phyloP scores from a whole-genome alignment of 2,113 vertebrate genomes.

The Anarhynchus alexandrinus region DNA sequence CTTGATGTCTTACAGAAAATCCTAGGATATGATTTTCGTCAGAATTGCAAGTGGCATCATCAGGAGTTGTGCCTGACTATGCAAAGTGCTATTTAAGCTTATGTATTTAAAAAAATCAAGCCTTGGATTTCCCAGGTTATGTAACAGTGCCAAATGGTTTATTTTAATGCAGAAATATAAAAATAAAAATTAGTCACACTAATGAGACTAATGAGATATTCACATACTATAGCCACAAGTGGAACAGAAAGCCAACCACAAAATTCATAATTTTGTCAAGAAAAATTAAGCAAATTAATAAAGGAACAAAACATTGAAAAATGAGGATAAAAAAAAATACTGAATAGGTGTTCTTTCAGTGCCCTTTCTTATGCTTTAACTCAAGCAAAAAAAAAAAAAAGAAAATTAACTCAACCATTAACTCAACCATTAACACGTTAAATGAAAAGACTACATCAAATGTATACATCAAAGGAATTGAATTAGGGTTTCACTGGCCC shows the following conservation, averaged over 20 bases:
- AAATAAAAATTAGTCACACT: not conserved
- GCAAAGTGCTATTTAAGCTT: not conserved
- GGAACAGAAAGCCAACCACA: accelerated
- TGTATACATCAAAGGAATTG: not conserved
- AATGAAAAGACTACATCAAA: not conserved
- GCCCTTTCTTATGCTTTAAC: not conserved
- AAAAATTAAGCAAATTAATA: not conserved
- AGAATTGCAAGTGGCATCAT: not conserved
- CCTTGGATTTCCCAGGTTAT: not conserved
- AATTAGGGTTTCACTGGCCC: not conserved
- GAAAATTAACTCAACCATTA: not conserved
- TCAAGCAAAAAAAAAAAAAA: not conserved
- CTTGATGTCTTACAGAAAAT: not conserved
- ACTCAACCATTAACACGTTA: too few relatives aligned
- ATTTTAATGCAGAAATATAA: not conserved
- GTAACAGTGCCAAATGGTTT: not conserved
- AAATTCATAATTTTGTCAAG: not conserved
- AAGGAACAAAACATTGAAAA: not conserved
- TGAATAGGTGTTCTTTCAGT: not conserved
- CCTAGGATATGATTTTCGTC: not conserved
- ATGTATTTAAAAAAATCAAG: not conserved
- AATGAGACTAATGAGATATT: not conserved
- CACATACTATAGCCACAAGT: not conserved
- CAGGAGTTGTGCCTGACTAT: not conserved
- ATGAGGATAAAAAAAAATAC: not conserved